A percentile compares a stretch with the other conserved stretches of the same genome.
Evolutionary conservation across 2,888 invertebrate genomes (phyloP).

Genomic region (Tenthredo amoena): DNA sequence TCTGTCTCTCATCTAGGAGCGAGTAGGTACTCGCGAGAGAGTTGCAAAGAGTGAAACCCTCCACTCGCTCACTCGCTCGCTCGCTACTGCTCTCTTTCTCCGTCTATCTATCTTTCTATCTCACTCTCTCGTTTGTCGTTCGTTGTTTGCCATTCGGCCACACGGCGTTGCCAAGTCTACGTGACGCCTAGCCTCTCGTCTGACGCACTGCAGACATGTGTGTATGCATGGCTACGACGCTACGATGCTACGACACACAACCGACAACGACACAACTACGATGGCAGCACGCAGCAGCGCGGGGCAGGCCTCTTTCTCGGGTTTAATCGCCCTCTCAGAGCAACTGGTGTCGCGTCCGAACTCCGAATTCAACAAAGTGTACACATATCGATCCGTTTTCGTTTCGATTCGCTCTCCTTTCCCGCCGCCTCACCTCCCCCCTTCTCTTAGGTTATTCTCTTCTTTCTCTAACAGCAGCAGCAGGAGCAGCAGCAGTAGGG

Average conservation of each 20-base stretch:
- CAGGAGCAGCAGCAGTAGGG: neutral
- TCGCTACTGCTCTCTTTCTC: conserved; percentile 32
- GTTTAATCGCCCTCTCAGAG: conserved; percentile 28
- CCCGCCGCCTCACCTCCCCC: neutral
- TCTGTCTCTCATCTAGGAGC: conserved; percentile 47
- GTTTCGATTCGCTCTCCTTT: conserved; percentile 41
- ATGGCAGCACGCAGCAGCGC: neutral
- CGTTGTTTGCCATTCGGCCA: conserved; percentile 44
- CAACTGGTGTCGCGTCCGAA: conserved; percentile 44
- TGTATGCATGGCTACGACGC: neutral
- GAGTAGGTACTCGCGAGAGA: neutral
- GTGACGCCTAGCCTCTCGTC: conserved; percentile 48
- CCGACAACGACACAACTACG: neutral
- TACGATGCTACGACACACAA: neutral
- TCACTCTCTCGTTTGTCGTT: conserved; percentile 26
- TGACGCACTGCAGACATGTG: conserved; percentile 10
- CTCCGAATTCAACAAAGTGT: conserved; percentile 40
- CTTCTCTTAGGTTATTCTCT: neutral
- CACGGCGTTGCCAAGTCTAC: conserved; percentile 36
- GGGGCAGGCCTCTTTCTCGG: neutral
- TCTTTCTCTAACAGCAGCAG: neutral
- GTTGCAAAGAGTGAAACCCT: conserved; percentile 18
- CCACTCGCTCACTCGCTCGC: conserved; percentile 48
- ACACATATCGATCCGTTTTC: conserved; percentile 44
- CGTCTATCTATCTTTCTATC: neutral